Percentiles rank a stretch among this genome's conserved stretches.
These are phyloP conservation scores for Tipula unca DNA, from an alignment of 2,888 invertebrate genomes.

Conservation along the genomic window DNA sequence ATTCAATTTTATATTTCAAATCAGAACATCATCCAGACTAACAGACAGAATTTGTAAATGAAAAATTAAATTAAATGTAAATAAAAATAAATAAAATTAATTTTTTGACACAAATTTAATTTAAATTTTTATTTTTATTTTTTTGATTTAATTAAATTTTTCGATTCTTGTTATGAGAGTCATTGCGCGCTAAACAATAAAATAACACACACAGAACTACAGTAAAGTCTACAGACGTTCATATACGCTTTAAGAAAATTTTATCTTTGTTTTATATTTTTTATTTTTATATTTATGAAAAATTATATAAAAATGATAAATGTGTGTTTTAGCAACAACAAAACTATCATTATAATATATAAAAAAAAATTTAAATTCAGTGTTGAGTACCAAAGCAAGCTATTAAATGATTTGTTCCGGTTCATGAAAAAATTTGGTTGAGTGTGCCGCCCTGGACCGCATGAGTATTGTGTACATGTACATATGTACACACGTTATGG, in stretches of 20 bases:
- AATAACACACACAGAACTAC: not conserved
- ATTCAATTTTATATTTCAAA: not conserved
- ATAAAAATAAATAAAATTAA: not conserved
- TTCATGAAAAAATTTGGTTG: not conserved
- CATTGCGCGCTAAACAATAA: not conserved
- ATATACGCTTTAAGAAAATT: not conserved
- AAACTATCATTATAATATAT: not conserved
- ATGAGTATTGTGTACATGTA: not conserved
- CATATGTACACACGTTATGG: not conserved
- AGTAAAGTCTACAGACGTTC: no score
- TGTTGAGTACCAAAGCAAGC: not conserved
- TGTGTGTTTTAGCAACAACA: not conserved
- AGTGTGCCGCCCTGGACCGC: not conserved
- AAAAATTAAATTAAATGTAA: not conserved
- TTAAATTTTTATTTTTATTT: not conserved
- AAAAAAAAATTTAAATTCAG: not conserved
- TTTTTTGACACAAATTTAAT: constrained; percentile 14
- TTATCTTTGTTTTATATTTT: not conserved
- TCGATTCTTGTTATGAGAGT: not conserved
- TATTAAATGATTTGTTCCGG: not conserved
- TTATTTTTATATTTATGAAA: not conserved
- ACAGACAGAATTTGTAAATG: constrained; percentile 1
- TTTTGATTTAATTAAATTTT: not conserved
- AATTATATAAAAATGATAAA: not conserved
- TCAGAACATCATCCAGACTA: not conserved